Evolutionary conservation across 64 coral and sea anemone genomes (phyloP), one percentile per base, ranked within the genome.

Genomic region (Porites australiensis): DNA sequence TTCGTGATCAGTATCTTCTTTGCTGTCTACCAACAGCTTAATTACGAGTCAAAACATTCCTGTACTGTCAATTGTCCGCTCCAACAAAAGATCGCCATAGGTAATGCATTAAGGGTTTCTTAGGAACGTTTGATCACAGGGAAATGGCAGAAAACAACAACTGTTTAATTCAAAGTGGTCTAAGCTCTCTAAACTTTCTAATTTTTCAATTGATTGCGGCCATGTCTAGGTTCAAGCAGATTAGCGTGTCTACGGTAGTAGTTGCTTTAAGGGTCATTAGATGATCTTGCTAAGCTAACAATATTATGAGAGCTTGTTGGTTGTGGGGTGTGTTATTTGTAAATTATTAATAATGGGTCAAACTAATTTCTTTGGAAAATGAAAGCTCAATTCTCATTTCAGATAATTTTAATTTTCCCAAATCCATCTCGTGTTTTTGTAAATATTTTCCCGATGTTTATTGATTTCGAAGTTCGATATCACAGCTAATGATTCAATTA

Each of bases 31-130:
- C 75, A 21, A 23, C n/a, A 15, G 49, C 19, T 74, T 2, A 55
- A 20, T 78, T 55, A 18, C 47, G n/a, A 55, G 75, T 78, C 59
- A 51, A 84, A 68, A 84, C 81, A 50, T 84, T 68, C 81, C 81
- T 52, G 5, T 19, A 15, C 45, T 84, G 8, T 49, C 62, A 69
- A 82, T 84, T 84, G 81, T 84, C 69, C 62, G 10, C 22, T 51
- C 48, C 22, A 81, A 65, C 46, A 84, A 84, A 68, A 64, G 13
- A 64, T 20, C 46, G 43, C 62, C 44, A 19, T 22, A 46, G 16
- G 81, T 84, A 13, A 48, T 14, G 50, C 3, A 46, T 3, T 43
- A 43, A 73, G 2, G 18, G 18, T 78, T 84, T 65, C 37, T 58
- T 64, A 3, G 5, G 12, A 11, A 8, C 46, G 15, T 14, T 77